Evolutionary conservation across 2,888 invertebrate species (phyloP).

Genomic region (Zonitis immaculata): DNA sequence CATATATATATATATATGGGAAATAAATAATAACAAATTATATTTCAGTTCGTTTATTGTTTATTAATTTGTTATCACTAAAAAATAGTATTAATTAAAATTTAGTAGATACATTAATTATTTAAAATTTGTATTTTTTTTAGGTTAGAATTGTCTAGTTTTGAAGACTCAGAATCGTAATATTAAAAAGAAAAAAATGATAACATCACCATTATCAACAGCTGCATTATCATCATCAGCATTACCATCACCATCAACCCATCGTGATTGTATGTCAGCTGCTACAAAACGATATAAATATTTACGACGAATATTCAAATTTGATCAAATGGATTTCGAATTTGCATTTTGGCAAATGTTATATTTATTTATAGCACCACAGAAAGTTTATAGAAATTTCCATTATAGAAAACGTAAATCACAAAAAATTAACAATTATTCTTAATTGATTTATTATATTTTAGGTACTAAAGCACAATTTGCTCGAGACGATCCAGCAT

Average conservation of each 20-base stretch:
- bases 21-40: too few relatives aligned
- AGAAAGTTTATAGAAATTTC: conserved; percentile 96
- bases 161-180: too few relatives aligned
- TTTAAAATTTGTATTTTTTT: too few relatives aligned
- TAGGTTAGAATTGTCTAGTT: too few relatives aligned
- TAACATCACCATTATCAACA: neutral
- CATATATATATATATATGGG: too few relatives aligned
- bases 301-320: conserved; percentile 75
- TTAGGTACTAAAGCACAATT: conserved; percentile 97
- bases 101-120: too few relatives aligned
- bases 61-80: too few relatives aligned
- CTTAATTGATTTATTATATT: conserved; percentile 35
- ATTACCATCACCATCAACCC: conserved; percentile 65
- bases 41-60: too few relatives aligned
- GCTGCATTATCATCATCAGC: neutral
- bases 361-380: conserved; percentile 88
- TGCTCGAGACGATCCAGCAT: conserved; percentile 98
- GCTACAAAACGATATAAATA: conserved; percentile 87
- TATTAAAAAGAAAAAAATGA: too few relatives aligned
- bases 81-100: too few relatives aligned
- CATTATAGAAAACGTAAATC: conserved; percentile 91
- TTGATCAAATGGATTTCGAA: conserved; percentile 99
- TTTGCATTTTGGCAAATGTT: conserved; percentile 99
- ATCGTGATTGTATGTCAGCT: conserved; percentile 72
- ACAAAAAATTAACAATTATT: conserved; percentile 1